Percentiles rank a stretch among this genome's conserved stretches.
Conservation (phyloP, 2,113 vertebrate genomes). For the Vulpes vulpes region DNA sequence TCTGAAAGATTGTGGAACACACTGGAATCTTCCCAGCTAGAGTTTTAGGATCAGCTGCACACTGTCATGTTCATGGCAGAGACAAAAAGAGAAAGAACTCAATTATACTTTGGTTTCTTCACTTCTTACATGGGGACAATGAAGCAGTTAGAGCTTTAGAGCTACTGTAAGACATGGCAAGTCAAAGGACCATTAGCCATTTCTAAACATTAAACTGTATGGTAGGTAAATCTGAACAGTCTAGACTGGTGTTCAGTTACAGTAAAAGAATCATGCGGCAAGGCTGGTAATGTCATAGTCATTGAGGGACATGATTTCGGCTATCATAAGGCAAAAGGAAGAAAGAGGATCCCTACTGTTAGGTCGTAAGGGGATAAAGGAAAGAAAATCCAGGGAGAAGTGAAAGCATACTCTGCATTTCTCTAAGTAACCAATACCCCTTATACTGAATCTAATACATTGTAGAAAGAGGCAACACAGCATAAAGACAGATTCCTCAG, state of each 20-base stretch:
- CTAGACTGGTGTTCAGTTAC: slow-evolving; percentile 33
- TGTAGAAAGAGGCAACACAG: slow-evolving; percentile 5
- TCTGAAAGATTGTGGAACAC: neutral
- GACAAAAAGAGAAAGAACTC: slow-evolving; percentile 5
- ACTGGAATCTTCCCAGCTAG: neutral
- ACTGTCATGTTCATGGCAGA: neutral
- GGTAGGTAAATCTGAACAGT: slow-evolving; percentile 58
- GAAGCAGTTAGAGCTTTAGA: neutral
- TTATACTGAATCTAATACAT: slow-evolving; percentile 42
- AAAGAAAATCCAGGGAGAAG: slow-evolving; percentile 46
- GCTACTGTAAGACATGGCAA: neutral
- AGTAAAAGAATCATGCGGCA: slow-evolving; percentile 27
- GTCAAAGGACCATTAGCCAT: neutral
- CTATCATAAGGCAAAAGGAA: slow-evolving; percentile 27
- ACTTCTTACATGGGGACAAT: neutral
- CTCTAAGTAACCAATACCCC: slow-evolving; percentile 58
- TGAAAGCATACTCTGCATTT: slow-evolving; percentile 50
- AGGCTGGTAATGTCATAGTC: neutral
- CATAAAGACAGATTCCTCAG: slow-evolving; percentile 60
- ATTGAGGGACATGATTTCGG: neutral
- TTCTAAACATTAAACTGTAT: neutral
- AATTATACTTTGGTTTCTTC: neutral
- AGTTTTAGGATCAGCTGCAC: neutral
- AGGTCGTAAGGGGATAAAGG: slow-evolving; percentile 30
- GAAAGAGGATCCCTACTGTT: slow-evolving; percentile 49